phyloP scores from a whole-genome alignment of 2,888 invertebrate species.

The Pseudoips prasinana region DNA sequence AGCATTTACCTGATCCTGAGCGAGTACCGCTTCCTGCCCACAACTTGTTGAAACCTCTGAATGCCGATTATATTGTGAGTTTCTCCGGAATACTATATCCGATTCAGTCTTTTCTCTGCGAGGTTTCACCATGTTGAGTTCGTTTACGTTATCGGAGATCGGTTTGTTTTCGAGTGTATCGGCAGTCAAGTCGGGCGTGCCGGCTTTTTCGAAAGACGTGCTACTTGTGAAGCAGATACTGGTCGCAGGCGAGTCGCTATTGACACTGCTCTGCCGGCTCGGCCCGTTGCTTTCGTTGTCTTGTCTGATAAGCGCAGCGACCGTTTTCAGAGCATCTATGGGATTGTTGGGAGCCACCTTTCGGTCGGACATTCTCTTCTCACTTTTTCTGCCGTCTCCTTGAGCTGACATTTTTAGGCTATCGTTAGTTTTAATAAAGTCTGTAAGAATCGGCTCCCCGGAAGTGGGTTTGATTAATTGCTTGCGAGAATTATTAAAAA shows the following conservation, averaged over 20 bases:
- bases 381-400: constrained; percentile 60
- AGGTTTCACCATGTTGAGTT: constrained; percentile 79
- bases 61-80: constrained; percentile 72
- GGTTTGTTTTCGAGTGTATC: constrained; percentile 54
- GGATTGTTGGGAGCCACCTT: constrained; percentile 57
- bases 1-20: constrained; percentile 77
- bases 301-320: constrained; percentile 68
- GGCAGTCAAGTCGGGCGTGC: constrained; percentile 65
- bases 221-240: constrained; percentile 62
- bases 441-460: constrained; percentile 87
- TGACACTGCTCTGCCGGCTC: constrained; percentile 68
- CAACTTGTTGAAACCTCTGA: constrained; percentile 61
- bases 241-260: constrained; percentile 71
- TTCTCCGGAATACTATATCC: constrained; percentile 88
- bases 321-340: constrained; percentile 69
- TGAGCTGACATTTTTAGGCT: constrained; percentile 72
- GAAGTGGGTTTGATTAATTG: constrained; percentile 72
- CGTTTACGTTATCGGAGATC: constrained; percentile 42
- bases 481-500: constrained; percentile 85
- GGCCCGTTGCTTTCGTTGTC: constrained; percentile 60
- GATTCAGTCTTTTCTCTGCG: constrained; percentile 95
- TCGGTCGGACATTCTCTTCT: constrained; percentile 49
- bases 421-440: constrained; percentile 84
- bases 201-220: constrained; percentile 60
- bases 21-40: constrained; percentile 82